Evolutionary conservation across 2,797 vertebrate species (phyloP).

Genomic region (Schizopygopsis pylzovi): DNA sequence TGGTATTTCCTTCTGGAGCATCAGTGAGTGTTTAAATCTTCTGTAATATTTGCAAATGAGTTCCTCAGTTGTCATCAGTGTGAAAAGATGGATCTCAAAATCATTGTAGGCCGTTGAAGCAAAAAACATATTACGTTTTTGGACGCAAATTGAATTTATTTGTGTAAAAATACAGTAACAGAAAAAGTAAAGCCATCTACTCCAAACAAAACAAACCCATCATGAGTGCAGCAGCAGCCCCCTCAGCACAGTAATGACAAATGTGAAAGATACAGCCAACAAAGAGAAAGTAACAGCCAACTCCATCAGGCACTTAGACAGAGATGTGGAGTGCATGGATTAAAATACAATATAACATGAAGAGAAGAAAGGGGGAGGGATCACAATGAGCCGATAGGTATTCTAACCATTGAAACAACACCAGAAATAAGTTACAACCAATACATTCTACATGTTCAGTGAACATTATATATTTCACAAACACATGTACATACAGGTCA

Average conservation of each 20-base stretch:
- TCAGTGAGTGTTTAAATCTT: too few relatives aligned
- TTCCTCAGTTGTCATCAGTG: too few relatives aligned
- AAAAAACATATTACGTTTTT: neutral
- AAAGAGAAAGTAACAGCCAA: neutral
- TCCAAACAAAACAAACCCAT: constrained; percentile 17
- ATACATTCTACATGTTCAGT: constrained; percentile 16
- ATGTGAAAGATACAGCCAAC: neutral
- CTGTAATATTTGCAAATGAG: too few relatives aligned
- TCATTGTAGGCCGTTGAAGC: neutral
- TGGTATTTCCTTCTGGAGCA: too few relatives aligned
- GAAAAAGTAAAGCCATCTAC: constrained; percentile 38
- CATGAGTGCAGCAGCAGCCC: constrained; percentile 56
- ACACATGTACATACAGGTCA: constrained; percentile 18
- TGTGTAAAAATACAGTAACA: constrained; percentile 65
- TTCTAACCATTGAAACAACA: constrained; percentile 34
- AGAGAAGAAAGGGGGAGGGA: neutral
- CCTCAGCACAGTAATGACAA: constrained; percentile 52
- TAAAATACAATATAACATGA: constrained; percentile 40
- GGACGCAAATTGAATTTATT: constrained; percentile 41
- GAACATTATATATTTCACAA: constrained; percentile 22
- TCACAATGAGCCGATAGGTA: neutral
- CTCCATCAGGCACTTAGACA: constrained; percentile 59
- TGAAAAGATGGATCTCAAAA: too few relatives aligned
- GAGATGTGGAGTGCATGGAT: neutral
- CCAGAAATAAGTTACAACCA: constrained; percentile 45